Conservation (phyloP, 2,888 invertebrate genomes). For the Trachelus troglodyta region DNA sequence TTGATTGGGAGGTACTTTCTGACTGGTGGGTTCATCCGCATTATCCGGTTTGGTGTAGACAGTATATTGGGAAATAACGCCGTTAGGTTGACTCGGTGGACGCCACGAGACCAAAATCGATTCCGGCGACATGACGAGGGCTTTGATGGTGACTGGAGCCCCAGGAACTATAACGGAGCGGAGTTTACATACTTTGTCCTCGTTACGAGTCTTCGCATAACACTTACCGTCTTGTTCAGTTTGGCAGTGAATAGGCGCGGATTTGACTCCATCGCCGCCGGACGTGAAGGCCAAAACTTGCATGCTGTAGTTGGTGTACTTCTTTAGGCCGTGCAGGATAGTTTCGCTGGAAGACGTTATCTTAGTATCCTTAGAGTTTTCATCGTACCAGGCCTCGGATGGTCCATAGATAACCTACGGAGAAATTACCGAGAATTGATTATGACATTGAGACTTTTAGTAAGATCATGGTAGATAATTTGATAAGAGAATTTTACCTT, state of each 20-base stretch:
- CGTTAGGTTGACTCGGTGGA: conserved; percentile 92
- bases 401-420: conserved; percentile 84
- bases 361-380: conserved; percentile 90
- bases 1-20: conserved; percentile 84
- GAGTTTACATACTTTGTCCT: not conserved
- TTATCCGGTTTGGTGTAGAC: conserved; percentile 85
- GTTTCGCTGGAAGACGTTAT: conserved; percentile 93
- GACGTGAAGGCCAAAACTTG: conserved; percentile 95
- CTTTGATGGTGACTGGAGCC: conserved; percentile 92
- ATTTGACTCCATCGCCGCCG: conserved; percentile 93
- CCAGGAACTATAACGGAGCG: conserved; percentile 80
- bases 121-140: conserved; percentile 90
- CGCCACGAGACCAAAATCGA: conserved; percentile 95
- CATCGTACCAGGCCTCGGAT: conserved; percentile 92
- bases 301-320: conserved; percentile 97
- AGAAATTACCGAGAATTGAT: not conserved
- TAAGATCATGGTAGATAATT: not conserved
- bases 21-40: conserved; percentile 76
- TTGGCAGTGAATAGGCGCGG: conserved; percentile 88
- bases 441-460: not conserved
- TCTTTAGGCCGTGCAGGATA: conserved; percentile 91
- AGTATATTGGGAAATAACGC: conserved; percentile 92
- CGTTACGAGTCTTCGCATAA: conserved; percentile 1
- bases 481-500: conserved; percentile 66
- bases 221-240: conserved; percentile 92